Evolutionary conservation across 2,888 invertebrate genomes (phyloP).

Genomic region (Leptogaster cylindrica): DNA sequence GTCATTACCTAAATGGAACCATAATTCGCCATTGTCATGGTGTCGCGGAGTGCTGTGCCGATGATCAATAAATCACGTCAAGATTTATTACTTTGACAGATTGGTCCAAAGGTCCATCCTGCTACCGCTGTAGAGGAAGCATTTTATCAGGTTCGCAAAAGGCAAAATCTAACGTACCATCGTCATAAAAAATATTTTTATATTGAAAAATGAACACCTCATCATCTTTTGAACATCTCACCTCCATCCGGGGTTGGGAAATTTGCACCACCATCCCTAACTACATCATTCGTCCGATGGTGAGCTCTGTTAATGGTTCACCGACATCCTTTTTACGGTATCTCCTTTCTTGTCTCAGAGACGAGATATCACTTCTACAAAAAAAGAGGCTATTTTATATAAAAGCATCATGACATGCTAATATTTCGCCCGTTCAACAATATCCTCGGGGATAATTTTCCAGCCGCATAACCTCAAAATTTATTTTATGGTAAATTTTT

Average conservation of each 20-base stretch:
- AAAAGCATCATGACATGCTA: slow-evolving; percentile 17
- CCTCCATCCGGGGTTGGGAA: slow-evolving; percentile 7
- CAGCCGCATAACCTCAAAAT: slow-evolving; percentile 45
- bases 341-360: neutral
- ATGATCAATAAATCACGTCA: slow-evolving; percentile 47
- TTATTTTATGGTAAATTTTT: slow-evolving; percentile 36
- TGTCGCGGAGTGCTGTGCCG: slow-evolving; percentile 30
- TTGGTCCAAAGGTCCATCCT: slow-evolving; percentile 37
- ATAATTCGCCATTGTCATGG: slow-evolving; percentile 40
- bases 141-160: slow-evolving; percentile 2
- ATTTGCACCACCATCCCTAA: neutral
- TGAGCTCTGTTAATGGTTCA: slow-evolving; percentile 22
- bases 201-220: slow-evolving; percentile 34
- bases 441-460: slow-evolving; percentile 44
- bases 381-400: too few species aligned
- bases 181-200: slow-evolving; percentile 4
- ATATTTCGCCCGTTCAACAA: neutral
- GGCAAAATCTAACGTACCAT: neutral
- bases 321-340: slow-evolving; percentile 4
- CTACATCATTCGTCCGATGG: slow-evolving; percentile 22
- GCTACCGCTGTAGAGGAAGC: slow-evolving; percentile 10
- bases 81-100: slow-evolving; percentile 46
- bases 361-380: neutral
- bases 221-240: slow-evolving; percentile 30
- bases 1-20: slow-evolving; percentile 36